Conservation (phyloP, 2,113 vertebrate species). For the Porphyrio hochstetteri region DNA sequence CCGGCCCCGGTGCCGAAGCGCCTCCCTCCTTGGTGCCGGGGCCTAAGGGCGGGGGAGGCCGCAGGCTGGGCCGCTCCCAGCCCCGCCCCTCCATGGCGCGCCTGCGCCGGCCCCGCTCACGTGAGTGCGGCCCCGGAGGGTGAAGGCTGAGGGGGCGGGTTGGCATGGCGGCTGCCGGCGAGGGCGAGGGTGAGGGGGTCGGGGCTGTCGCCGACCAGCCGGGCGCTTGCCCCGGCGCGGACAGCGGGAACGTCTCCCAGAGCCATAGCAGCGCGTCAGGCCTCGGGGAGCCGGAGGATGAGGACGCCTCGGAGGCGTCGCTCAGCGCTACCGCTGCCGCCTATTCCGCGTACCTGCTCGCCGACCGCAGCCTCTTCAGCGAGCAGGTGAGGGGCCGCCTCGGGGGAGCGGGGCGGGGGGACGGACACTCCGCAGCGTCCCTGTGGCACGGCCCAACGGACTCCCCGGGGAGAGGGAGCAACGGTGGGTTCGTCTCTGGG, state of each 20-base stretch:
- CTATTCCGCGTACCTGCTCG: conserved; percentile 71
- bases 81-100: background rate
- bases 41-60: too few relatives aligned
- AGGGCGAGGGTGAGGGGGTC: rapidly evolving
- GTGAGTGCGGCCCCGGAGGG: background rate
- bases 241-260: conserved; percentile 92
- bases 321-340: conserved; percentile 65
- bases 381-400: conserved; percentile 10
- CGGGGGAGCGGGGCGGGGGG: too few relatives aligned
- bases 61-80: background rate
- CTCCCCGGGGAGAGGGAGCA: too few relatives aligned
- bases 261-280: conserved; percentile 89
- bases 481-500: background rate
- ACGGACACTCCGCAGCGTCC: too few relatives aligned
- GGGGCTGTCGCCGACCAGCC: conserved; percentile 61
- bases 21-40: too few relatives aligned
- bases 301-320: conserved; percentile 77
- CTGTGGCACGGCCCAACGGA: background rate
- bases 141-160: rapidly evolving
- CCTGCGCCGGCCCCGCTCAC: background rate
- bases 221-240: conserved; percentile 77
- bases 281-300: conserved; percentile 78
- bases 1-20: too few relatives aligned
- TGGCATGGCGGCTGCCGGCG: background rate
- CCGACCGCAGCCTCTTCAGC: conserved; percentile 59